Conservation (phyloP, 2,797 vertebrate species). For the Pseudomugil tenellus region DNA sequence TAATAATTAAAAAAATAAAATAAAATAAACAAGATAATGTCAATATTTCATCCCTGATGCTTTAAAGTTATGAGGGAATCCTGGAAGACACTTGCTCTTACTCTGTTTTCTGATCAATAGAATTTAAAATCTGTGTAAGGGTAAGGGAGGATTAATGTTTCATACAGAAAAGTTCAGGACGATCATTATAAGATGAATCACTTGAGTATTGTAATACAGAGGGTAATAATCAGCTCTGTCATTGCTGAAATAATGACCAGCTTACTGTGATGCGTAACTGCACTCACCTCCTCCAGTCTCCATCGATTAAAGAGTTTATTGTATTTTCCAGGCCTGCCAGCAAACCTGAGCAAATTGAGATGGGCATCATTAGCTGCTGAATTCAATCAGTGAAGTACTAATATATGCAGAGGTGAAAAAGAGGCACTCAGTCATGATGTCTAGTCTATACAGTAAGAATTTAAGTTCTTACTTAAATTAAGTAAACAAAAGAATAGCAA, state of each 20-base stretch:
- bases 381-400: slow-evolving; percentile 62
- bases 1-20: slow-evolving; percentile 60
- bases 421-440: slow-evolving; percentile 14
- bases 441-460: slow-evolving; percentile 26
- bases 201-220: slow-evolving; percentile 26
- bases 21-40: slow-evolving; percentile 30
- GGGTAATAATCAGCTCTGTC: slow-evolving; percentile 24
- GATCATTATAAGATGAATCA: slow-evolving; percentile 47
- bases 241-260: slow-evolving; percentile 38
- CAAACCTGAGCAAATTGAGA: slow-evolving; percentile 86
- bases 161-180: slow-evolving; percentile 6
- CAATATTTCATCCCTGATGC: slow-evolving; percentile 35
- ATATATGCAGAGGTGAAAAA: slow-evolving; percentile 29
- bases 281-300: slow-evolving; percentile 96
- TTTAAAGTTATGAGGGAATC: slow-evolving; percentile 32
- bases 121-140: slow-evolving; percentile 37
- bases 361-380: slow-evolving; percentile 52
- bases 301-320: slow-evolving; percentile 99
- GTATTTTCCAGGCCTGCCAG: slow-evolving; percentile 97
- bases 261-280: slow-evolving; percentile 39
- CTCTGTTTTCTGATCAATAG: slow-evolving; percentile 44
- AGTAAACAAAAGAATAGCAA: slow-evolving; percentile 45
- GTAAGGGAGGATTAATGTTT: slow-evolving; percentile 41
- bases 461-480: slow-evolving; percentile 37
- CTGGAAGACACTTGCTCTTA: slow-evolving; percentile 15